Evolutionary conservation across 1,140 invertebrate species (phyloP), one percentile per base, ranked within the genome.

Genomic region (Ladona fulva): DNA sequence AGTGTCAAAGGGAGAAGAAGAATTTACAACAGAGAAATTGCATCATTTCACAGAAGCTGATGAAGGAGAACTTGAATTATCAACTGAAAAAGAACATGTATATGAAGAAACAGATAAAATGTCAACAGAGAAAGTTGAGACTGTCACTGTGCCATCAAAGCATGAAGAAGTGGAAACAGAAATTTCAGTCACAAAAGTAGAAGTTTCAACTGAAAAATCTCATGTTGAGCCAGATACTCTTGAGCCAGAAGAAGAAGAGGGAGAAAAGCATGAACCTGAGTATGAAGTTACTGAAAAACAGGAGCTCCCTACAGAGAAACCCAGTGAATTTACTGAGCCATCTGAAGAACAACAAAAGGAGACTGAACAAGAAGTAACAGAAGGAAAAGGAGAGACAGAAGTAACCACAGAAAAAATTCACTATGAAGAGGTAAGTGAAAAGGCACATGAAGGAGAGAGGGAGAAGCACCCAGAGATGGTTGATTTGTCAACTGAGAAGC

Each of bases 91-190:
- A 74, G 74, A 78, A 37, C 59, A 75, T 77, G 59, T 79, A 77
- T 19, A 11, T 75, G n/a, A 75, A 16, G 19, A 16, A 25, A 25
- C 16, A 8, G 24, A 25, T 5, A n/a, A 75, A 24, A 25, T 3
- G 24, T 75, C 74, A 14, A 75, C 74, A 24, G 74, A 75, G 16
- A 42, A 75, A 16, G 19, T 80, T 24, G 22, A 78, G 74, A 80
- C 11, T 22, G 80, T 81, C 29, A 14, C 42, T 24, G 74, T 25
- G 12, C 19, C 81, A 73, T 44, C 19, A 74, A 75, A 75, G 42
- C 42, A 76, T 66, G 25, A 74, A 75, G 80, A 81, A 77, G 79
- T 77, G 77, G 66, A 77, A 77, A 78, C 79, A 76, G 76, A 77
- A 76, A 25, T 10, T n/a, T n/a, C 8, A 52, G 44, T 8, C 44